phyloP scores from a whole-genome alignment of 2,113 vertebrate genomes.

The Genyomyrus donnyi region DNA sequence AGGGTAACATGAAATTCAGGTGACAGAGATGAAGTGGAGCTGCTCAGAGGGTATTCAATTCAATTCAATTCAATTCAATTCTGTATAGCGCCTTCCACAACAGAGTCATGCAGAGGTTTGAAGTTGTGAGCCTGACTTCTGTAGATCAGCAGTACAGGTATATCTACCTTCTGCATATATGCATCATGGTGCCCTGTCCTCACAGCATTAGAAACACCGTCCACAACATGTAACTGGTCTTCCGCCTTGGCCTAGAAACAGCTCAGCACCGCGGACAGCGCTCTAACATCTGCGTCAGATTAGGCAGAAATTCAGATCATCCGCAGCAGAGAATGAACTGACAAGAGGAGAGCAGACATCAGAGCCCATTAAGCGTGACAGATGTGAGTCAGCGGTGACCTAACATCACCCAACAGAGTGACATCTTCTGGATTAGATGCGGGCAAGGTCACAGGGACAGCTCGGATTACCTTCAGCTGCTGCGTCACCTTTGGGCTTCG shows the following conservation, averaged over 20 bases:
- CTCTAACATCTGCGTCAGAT: neutral
- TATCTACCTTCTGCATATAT: neutral
- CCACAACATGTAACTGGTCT: neutral
- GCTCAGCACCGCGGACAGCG: neutral
- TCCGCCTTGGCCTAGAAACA: neutral
- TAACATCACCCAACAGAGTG: neutral
- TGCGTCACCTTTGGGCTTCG: neutral
- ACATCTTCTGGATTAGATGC: neutral
- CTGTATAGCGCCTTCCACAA: no score
- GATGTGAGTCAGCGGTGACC: neutral
- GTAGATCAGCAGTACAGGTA: neutral
- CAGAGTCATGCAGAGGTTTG: neutral
- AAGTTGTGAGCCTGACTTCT: neutral
- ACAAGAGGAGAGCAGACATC: neutral
- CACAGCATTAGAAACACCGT: neutral
- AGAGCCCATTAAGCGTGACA: neutral
- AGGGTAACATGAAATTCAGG: neutral
- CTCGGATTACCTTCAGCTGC: neutral
- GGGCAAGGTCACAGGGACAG: neutral
- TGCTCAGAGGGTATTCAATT: neutral
- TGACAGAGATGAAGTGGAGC: neutral
- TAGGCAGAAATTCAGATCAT: neutral
- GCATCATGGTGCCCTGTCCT: neutral
- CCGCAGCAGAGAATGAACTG: neutral
- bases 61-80: no score